Evolutionary conservation across 1,140 invertebrate genomes (phyloP), one percentile per base, ranked within the genome.

Genomic region (Anagrus nilaparvatae): DNA sequence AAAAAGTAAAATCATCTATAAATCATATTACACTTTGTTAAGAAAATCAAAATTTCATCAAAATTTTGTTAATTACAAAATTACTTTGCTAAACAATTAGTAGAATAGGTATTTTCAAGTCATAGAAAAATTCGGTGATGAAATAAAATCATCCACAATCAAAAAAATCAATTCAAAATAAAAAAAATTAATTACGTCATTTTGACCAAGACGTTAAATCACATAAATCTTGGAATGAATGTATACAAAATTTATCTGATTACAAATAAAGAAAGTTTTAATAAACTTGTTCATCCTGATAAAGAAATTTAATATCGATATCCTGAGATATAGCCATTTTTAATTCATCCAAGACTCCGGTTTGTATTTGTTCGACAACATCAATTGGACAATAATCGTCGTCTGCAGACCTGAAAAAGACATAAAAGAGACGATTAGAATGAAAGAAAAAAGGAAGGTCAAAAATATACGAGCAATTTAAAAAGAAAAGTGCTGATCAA

Each of bases 321-420:
- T 58, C 49, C 5, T 49, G 9, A 39, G 42, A 54, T 25, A 67
- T 17, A 48, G 52, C 47, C 59, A 60, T 42, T 50, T 54, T 36
- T 61, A 61, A 43, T 43, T 70, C 63, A 9, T 72, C 58, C 17
- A 84, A 39, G 2, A 84, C 76, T 9, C 59, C 56, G 6, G 73
- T 63, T 58, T 87, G 81, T 33, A 87, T 86, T 25, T 66, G 66
- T 14, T 83, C 76, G 21, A 87, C 84, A 54, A 82, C 75, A 52
- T 84, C 74, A 8, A 68, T 55, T 3, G 90, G 89, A 57, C 87
- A 91, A 57, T 91, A 94, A 40, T 90, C 87, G 54, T 94, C 90
- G n/a, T 79, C 72, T 36, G 81, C 82, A 0, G 87, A 92, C 48
- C 54, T 77, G 43, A 12, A 44, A 47, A 28, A 34, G 12, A 12